These are phyloP conservation scores for Bombus picipes DNA, from an alignment of 1,140 invertebrate species.

Conservation along the genomic window DNA sequence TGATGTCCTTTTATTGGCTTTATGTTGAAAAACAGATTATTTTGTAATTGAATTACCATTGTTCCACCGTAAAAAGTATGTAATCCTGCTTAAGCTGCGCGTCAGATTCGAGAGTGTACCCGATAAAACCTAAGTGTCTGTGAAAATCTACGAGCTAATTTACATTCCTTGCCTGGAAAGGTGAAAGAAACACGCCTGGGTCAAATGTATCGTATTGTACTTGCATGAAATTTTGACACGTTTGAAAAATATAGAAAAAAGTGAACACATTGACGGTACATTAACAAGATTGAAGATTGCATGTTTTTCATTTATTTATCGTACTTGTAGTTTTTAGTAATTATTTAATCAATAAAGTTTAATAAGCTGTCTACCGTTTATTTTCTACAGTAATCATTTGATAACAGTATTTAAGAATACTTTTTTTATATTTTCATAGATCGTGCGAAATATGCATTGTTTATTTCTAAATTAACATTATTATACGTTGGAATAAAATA, in stretches of 20 bases:
- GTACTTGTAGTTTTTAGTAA: not conserved
- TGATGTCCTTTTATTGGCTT: not conserved
- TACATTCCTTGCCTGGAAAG: not conserved
- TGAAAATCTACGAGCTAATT: not conserved
- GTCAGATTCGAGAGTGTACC: not conserved
- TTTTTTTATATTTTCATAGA: not conserved
- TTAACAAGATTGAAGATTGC: not conserved
- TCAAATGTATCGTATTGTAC: too few relatives aligned
- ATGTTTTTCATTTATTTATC: not conserved
- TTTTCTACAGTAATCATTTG: not conserved
- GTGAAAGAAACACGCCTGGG: not conserved
- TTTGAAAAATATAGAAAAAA: too few relatives aligned
- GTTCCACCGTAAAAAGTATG: not conserved
- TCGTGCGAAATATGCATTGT: not conserved
- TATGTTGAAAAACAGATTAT: slow-evolving; percentile 6
- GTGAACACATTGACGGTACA: too few relatives aligned
- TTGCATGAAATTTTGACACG: slow-evolving; percentile 4
- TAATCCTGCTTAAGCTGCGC: slow-evolving; percentile 30
- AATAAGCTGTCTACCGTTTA: not conserved
- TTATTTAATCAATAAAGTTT: not conserved
- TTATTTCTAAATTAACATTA: not conserved
- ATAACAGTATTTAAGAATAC: not conserved
- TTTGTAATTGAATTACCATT: slow-evolving; percentile 25
- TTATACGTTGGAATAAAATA: too few relatives aligned
- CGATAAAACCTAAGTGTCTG: slow-evolving; percentile 10